phyloP scores from a whole-genome alignment of 2,888 invertebrate genomes.

The Drosophila mulleri region DNA sequence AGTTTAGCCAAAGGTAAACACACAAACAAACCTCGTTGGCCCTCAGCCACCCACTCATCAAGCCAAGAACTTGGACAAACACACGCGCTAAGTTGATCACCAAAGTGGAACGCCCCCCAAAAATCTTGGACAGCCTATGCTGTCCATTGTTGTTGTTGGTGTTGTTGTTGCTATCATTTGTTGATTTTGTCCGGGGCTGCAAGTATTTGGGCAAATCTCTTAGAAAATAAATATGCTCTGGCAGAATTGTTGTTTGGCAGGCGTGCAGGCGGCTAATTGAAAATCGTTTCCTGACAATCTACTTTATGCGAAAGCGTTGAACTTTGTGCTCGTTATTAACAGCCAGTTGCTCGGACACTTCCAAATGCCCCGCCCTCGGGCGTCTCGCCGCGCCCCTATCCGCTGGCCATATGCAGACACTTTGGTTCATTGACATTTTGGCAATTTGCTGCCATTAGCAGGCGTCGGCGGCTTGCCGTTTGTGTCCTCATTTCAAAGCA shows the following conservation, averaged over 20 bases:
- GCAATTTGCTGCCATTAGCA: constrained; percentile 74
- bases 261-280: constrained; percentile 56
- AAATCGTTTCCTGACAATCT: constrained; percentile 62
- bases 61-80: constrained; percentile 47
- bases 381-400: no score
- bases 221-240: constrained; percentile 48
- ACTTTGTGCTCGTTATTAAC: constrained; percentile 70
- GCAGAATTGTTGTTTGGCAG: constrained; percentile 32
- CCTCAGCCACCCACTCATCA: constrained; percentile 7
- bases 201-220: constrained; percentile 51
- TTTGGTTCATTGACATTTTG: constrained; percentile 75
- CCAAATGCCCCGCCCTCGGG: background rate
- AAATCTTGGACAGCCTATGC: background rate
- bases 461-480: constrained; percentile 39
- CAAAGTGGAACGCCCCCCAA: constrained; percentile 23
- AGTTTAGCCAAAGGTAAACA: constrained; percentile 53
- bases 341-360: constrained; percentile 11
- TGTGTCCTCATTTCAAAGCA: constrained; percentile 73
- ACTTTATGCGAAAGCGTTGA: constrained; percentile 54
- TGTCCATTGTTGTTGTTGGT: constrained; percentile 4
- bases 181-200: constrained; percentile 32
- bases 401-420: constrained; percentile 62
- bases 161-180: constrained; percentile 31
- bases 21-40: constrained; percentile 7
- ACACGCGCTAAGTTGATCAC: constrained; percentile 57